Evolutionary conservation across 2,113 vertebrate species (phyloP), one percentile per base, ranked within the genome.

Genomic region (Nansenia antarctica): DNA sequence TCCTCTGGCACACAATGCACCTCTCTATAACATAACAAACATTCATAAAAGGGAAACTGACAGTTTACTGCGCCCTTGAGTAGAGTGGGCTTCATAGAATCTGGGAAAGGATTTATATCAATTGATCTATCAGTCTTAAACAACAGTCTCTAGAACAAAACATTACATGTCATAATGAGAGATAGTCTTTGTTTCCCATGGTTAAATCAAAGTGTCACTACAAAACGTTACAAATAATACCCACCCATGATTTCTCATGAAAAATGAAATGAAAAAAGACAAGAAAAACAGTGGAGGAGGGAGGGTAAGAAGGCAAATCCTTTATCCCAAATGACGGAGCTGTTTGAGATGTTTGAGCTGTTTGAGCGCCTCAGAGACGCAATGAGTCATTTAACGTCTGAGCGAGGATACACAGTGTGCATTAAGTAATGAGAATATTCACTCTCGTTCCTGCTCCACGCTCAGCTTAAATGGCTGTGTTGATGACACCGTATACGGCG

Each of bases 1-100:
- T 66, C 62, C 69, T 72, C 74, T 72, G 75, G 68, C 31, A 59
- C 72, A 86, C 69, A 73, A 78, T 78, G 74, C 62, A 61, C 65
- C 49, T 12, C 67, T 57, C 37, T 39, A 79, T n/a, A n/a, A n/a
- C n/a, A n/a, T n/a, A n/a, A n/a, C n/a, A n/a, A n/a, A n/a, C n/a
- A n/a, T n/a, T n/a, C n/a, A n/a, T n/a, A n/a, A 42, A 45, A 27
- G 31, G 64, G 69, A 80, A 80, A 49, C 32, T 24, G 24, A 65
- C 26, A 27, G 11, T 30, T 62, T 34, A 58, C 39, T 72, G 54
- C n/a, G 55, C n/a, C 24, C 32, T 57, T 7, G 54, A 31, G 27
- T 30, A 27, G 12, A 30, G 27, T 27, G 18, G 29, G 45, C 15
- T 31, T 15, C 15, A 3, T 30, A 30, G 30, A 58, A 12, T 58